A percentile compares a stretch with the other conserved stretches of the same genome.
phyloP scores from a whole-genome alignment of 2,797 vertebrate species.

The Melanotaenia nigrans region DNA sequence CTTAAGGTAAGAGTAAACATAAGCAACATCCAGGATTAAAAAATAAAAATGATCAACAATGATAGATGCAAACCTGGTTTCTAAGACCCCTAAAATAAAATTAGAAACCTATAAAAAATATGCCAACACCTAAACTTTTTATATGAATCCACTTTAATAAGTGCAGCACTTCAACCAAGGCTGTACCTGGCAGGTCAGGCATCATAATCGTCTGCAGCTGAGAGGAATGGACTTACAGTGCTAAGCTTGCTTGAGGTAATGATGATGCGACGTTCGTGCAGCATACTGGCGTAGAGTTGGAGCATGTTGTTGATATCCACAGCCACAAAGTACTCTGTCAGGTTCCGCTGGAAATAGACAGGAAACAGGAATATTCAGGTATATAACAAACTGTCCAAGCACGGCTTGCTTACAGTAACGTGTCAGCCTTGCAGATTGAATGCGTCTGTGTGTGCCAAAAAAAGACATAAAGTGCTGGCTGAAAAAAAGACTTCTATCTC shows the following conservation, averaged over 20 bases:
- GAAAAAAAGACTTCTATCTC: conserved; percentile 20
- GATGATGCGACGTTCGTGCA: conserved; percentile 95
- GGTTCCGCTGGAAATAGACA: conserved; percentile 89
- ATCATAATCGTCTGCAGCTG: conserved; percentile 15
- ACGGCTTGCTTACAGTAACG: conserved; percentile 48
- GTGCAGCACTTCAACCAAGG: conserved; percentile 2
- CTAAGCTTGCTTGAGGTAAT: conserved; percentile 98
- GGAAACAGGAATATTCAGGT: conserved; percentile 58
- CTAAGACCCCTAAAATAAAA: not conserved
- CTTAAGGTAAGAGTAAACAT: not conserved
- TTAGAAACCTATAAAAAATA: not conserved
- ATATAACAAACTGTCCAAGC: conserved; percentile 65
- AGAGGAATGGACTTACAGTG: conserved; percentile 89
- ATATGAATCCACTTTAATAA: not conserved
- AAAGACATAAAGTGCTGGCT: conserved; percentile 30
- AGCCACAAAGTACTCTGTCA: conserved; percentile 98
- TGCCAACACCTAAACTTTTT: not conserved
- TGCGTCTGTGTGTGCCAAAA: conserved; percentile 39
- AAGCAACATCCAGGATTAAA: not conserved
- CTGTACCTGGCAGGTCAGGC: conserved; percentile 24
- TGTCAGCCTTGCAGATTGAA: conserved; percentile 42
- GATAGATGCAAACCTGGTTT: not conserved
- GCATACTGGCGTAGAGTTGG: conserved; percentile 96
- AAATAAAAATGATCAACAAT: not conserved
- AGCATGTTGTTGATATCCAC: conserved; percentile 99